Evolutionary conservation across 37 sponge, comb jelly and placozoan genomes (phyloP).

Genomic region (Hexactinellida sp.): DNA sequence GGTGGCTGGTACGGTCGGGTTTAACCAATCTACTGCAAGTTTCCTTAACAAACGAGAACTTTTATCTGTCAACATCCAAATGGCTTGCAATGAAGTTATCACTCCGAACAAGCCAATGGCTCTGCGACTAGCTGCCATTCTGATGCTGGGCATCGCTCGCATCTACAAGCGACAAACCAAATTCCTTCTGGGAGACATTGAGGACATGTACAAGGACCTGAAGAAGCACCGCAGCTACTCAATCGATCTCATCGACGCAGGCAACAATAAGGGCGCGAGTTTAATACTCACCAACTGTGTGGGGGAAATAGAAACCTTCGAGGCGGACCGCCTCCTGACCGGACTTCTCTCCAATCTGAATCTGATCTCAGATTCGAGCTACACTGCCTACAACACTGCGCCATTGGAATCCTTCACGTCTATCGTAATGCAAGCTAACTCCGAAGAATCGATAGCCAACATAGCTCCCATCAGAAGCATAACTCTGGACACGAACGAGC

Average conservation of each 20-base stretch:
- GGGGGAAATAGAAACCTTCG: neutral
- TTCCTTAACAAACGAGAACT: slow-evolving; percentile 11
- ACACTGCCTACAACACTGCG: neutral
- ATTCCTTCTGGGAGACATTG: neutral
- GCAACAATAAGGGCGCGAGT: neutral
- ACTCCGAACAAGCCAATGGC: neutral
- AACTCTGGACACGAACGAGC: neutral
- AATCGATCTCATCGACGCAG: neutral
- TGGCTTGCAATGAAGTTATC: neutral
- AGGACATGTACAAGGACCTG: neutral
- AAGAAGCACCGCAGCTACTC: neutral
- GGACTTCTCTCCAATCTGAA: neutral
- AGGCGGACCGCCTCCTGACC: neutral
- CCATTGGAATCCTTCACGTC: neutral
- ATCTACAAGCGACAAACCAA: neutral
- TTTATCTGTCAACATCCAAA: neutral
- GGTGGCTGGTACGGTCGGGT: neutral
- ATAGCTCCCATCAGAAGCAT: neutral
- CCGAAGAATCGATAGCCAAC: neutral
- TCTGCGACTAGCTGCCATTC: neutral
- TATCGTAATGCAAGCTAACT: neutral
- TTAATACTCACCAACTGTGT: neutral
- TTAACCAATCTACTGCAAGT: neutral
- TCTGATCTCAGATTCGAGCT: neutral
- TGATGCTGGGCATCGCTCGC: neutral